Evolutionary conservation across 1,140 invertebrate species (phyloP).

Genomic region (Asbolus verrucosus): DNA sequence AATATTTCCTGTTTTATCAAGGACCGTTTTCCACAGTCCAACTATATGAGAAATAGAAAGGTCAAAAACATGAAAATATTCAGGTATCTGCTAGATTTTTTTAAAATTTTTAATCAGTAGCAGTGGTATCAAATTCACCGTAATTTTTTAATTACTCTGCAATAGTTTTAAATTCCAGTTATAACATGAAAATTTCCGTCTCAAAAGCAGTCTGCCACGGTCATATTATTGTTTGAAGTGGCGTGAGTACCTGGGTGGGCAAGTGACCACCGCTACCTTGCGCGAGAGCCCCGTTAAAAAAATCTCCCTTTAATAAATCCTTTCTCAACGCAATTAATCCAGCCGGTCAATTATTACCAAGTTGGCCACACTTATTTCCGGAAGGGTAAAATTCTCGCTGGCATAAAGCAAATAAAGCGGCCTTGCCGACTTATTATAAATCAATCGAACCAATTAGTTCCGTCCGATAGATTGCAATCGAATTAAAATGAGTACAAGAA

Average conservation of each 20-base stretch:
- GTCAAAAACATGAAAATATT: no score
- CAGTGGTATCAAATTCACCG: no score
- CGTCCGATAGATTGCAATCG: conserved; percentile 41
- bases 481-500: conserved; percentile 42
- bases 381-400: background rate
- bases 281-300: background rate
- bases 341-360: background rate
- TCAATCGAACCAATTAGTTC: conserved; percentile 41
- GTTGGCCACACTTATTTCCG: conserved; percentile 3
- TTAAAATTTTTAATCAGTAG: no score
- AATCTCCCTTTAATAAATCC: conserved; percentile 3
- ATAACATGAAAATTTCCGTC: no score
- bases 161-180: no score
- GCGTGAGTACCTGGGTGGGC: background rate
- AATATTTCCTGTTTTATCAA: no score
- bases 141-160: no score
- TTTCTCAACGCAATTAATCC: background rate
- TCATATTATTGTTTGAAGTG: no score
- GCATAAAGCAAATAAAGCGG: background rate
- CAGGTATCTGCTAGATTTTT: no score
- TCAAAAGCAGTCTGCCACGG: no score
- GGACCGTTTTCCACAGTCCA: no score
- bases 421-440: conserved; percentile 40
- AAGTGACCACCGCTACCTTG: background rate
- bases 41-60: no score